These are phyloP conservation scores for Phyllostomus hastatus DNA, from an alignment of 2,113 vertebrate species.

Conservation along the genomic window DNA sequence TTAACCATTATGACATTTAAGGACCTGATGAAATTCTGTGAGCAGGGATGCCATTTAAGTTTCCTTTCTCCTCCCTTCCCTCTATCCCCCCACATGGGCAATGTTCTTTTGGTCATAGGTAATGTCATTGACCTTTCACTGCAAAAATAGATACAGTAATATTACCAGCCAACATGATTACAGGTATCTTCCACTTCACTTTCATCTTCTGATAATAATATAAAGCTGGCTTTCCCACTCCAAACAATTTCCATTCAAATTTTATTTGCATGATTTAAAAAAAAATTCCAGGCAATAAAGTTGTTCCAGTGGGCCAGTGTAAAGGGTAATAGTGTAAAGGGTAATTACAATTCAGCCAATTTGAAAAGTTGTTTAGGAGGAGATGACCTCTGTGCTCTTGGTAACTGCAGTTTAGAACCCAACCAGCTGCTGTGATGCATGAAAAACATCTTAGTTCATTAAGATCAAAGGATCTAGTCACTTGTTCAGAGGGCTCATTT, in stretches of 20 bases:
- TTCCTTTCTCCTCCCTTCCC: not conserved
- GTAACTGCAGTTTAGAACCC: constrained; percentile 61
- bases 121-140: not conserved
- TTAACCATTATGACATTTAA: not conserved
- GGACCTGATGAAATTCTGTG: not conserved
- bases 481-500: constrained; percentile 59
- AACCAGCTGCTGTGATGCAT: constrained; percentile 51
- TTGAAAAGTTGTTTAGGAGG: constrained; percentile 51
- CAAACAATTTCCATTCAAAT: constrained; percentile 4
- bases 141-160: not conserved
- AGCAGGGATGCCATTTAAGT: not conserved
- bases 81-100: not conserved
- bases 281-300: not conserved
- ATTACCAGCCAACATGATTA: not conserved
- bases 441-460: constrained; percentile 71
- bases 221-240: constrained; percentile 14
- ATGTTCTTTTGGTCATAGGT: not conserved
- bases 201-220: constrained; percentile 23
- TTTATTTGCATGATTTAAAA: not conserved
- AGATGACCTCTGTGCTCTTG: constrained; percentile 63
- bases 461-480: constrained; percentile 70
- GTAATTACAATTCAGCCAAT: constrained; percentile 52
- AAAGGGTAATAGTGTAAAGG: constrained; percentile 36
- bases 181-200: not conserved
- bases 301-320: constrained; percentile 54